phyloP scores from a whole-genome alignment of 2,888 invertebrate species.

The Drosophila rellima region DNA sequence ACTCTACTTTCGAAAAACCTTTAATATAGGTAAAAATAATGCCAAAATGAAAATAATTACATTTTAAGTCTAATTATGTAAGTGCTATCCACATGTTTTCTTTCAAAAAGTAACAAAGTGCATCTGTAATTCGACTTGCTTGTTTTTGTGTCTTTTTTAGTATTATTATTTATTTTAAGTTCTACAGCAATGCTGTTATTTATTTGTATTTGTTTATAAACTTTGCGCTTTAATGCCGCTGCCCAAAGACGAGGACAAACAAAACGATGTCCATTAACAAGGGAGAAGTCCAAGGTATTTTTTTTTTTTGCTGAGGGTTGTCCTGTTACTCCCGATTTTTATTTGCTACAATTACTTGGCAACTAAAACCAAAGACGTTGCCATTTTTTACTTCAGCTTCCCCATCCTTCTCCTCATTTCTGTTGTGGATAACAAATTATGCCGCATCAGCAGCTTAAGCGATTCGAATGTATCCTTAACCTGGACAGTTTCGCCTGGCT shows the following conservation, averaged over 20 bases:
- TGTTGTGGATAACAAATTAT: constrained; percentile 66
- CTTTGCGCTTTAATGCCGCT: constrained; percentile 47
- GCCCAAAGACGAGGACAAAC: constrained; percentile 33
- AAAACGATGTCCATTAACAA: constrained; percentile 58
- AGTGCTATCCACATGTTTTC: neutral
- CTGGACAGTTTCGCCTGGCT: constrained; percentile 34
- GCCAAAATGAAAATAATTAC: neutral
- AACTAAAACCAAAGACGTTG: constrained; percentile 43
- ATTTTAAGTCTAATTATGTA: neutral
- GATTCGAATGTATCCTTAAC: constrained; percentile 61
- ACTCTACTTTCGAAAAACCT: neutral
- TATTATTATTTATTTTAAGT: constrained; percentile 16
- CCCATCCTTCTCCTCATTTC: neutral
- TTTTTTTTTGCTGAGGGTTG: constrained; percentile 27
- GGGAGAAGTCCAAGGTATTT: neutral
- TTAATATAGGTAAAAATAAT: neutral
- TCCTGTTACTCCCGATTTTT: constrained; percentile 23
- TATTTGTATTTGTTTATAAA: constrained; percentile 62
- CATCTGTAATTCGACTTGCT: neutral
- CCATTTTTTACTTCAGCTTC: constrained; percentile 24
- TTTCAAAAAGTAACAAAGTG: constrained; percentile 2
- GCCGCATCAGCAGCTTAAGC: constrained; percentile 71
- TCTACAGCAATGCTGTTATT: constrained; percentile 43
- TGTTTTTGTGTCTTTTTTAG: neutral
- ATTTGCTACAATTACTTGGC: constrained; percentile 61